Base-by-base conservation (phyloP, 2,888 invertebrate genomes). In the Sphinx pinastri region DNA sequence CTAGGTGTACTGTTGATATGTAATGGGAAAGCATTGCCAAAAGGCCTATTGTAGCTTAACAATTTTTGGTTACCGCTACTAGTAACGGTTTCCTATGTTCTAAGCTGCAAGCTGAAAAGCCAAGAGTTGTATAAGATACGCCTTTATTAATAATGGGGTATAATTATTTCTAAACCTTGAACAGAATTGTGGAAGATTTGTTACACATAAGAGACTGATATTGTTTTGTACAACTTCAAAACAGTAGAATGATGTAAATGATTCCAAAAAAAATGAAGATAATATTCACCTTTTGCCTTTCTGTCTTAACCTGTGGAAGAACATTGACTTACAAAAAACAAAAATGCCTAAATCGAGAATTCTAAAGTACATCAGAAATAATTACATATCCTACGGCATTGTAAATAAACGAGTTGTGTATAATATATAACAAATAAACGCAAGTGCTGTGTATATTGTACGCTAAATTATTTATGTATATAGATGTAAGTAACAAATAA, bases 391-490 rank as follows among this genome's bases (percentile, higher is more conserved):
- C 47, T 19, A 49, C 3, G 49, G 63, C 63, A 49, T 63, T 63
- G 63, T 63, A 49, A 63, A 63, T 63, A 49, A 63, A 63, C 19
- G 19, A 49, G 63, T 49, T 60, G n/a, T 52, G 52, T 67, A 67
- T 52, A 52, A 51, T 45, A 38, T 63, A 66, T 52, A 47, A 68
- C 79, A 77, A 75, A 80, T 74, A 80, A 81, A 81, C 75, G 75
- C 81, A 79, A 73, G 79, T 85, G 88, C 88, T 87, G 86, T 91
- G 87, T 91, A 90, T 82, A 88, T 84, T 83, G 75, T 84, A 88
- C 74, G 88, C 88, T 88, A 89, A 91, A 86, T 92, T 92, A 92
- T 92, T 92, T 91, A 92, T 92, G 85, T 66, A 84, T 77, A 80
- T 90, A 91, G 85, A 73, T 80, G 67, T 87, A 88, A 85, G 86